Conservation (phyloP, 2,113 vertebrate genomes). For the Chloebia gouldiae region DNA sequence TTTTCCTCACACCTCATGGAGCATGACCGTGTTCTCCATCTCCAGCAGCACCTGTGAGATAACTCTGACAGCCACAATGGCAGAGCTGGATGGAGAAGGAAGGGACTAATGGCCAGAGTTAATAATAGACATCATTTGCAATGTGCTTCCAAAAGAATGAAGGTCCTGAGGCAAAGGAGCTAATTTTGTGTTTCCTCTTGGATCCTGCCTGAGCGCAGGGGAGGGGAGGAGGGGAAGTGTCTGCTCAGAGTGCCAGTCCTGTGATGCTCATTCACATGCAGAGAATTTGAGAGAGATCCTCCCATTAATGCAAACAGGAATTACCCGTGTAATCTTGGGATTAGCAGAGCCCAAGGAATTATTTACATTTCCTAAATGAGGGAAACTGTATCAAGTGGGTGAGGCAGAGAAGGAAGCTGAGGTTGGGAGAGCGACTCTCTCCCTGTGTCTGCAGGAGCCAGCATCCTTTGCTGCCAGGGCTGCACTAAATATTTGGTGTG, state of each 20-base stretch:
- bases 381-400: not conserved
- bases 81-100: not conserved
- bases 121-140: conserved; percentile 19
- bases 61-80: not conserved
- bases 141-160: not conserved
- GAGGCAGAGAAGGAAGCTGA: not conserved
- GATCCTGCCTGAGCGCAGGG: not conserved
- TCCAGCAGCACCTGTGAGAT: not conserved
- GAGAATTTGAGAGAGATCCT: conserved; percentile 34
- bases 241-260: not conserved
- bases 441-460: fast-evolving
- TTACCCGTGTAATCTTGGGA: conserved; percentile 49
- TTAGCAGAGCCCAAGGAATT: conserved; percentile 34
- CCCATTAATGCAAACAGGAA: conserved; percentile 49
- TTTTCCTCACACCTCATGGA: not conserved
- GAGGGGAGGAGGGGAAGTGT: not conserved
- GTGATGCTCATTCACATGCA: conserved; percentile 24
- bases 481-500: not conserved
- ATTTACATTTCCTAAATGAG: conserved; percentile 54
- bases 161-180: not conserved
- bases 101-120: not conserved
- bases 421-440: fast-evolving
- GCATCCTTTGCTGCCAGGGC: not conserved
- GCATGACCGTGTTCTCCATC: not conserved
- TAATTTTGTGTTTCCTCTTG: conserved; percentile 16